Evolutionary conservation across 1,140 invertebrate species (phyloP), one percentile per base, ranked within the genome.

Genomic region (Meloidogyne hapla): DNA sequence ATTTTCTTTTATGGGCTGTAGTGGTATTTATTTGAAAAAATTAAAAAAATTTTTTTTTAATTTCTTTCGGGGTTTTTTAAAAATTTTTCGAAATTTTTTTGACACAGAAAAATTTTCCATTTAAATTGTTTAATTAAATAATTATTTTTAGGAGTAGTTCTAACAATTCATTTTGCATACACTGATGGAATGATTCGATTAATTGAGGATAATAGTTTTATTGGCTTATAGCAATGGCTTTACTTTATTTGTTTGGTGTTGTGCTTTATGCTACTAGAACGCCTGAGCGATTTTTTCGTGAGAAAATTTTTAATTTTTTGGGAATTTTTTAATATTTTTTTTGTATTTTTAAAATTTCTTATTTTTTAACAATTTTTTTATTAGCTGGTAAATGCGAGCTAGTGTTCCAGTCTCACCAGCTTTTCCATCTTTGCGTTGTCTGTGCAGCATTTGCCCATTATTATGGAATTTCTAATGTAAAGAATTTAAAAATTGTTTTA

Each of bases 381-480:
- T 56, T 87, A 94, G 93, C 71, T 1, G 71, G 71, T 64, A 73
- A 73, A 28, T 73, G 71, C 33, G 71, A 73, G 3, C 9, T 73
- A 15, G 18, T 73, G 2, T 96, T 97, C 88, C 96, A 99, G 89
- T 97, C 94, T 77, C 96, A 98, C 89, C 95, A 98, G 89, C 94
- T 99, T 81, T 99, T 99, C 90, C 96, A 99, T 87, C 92, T 98
- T 26, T 91, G 98, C 77, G 96, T 99, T 40, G 93, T 98, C 84
- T 92, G 93, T n/a, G 96, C 94, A 33, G 96, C 96, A 2, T 96
- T 98, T 88, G 94, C 98, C 33, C 96, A 99, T 88, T 98, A 95
- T 87, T 94, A 98, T 84, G 95, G 95, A 62, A 98, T 98, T 83
- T 94, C 94, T 65, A 93, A 96, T 61, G 71, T 73, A 10, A 33